Percentiles rank a stretch among this genome's conserved stretches.
These are phyloP conservation scores for Paratrypauchen microcephalus DNA, from an alignment of 2,797 vertebrate genomes.

Conservation along the genomic window DNA sequence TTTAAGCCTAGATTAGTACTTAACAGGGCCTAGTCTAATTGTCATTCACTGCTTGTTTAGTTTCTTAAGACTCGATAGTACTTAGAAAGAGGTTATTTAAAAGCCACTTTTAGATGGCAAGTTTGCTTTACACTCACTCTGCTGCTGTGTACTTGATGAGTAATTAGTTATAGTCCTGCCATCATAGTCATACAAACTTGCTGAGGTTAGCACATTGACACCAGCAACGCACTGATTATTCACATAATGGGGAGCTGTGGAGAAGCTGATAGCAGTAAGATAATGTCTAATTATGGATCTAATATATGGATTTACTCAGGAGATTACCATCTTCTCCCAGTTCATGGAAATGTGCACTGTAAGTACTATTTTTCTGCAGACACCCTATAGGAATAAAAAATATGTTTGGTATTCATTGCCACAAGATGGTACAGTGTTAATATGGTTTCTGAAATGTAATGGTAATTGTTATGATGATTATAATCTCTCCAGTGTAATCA, in stretches of 20 bases:
- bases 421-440: too few species aligned
- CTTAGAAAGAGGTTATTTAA: neutral
- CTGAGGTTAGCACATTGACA: neutral
- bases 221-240: constrained; percentile 1
- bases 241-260: constrained; percentile 1
- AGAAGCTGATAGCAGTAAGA: constrained; percentile 5
- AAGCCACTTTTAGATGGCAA: neutral
- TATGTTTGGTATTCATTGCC: constrained; percentile 1
- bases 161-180: constrained; percentile 6
- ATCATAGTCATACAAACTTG: constrained; percentile 1
- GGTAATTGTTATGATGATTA: constrained; percentile 23
- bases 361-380: constrained; percentile 17
- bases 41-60: neutral
- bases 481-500: constrained; percentile 17
- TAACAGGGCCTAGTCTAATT: neutral
- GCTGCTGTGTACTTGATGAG: neutral
- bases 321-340: constrained; percentile 21
- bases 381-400: constrained; percentile 9
- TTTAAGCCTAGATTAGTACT: neutral
- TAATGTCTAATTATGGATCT: constrained; percentile 13
- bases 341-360: constrained; percentile 18
- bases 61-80: neutral
- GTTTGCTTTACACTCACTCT: neutral
- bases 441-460: constrained; percentile 30
- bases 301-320: constrained; percentile 23